A percentile compares a stretch with the other conserved stretches of the same genome.
Evolutionary conservation across 2,797 vertebrate species (phyloP).

Genomic region (Taeniopygia guttata): DNA sequence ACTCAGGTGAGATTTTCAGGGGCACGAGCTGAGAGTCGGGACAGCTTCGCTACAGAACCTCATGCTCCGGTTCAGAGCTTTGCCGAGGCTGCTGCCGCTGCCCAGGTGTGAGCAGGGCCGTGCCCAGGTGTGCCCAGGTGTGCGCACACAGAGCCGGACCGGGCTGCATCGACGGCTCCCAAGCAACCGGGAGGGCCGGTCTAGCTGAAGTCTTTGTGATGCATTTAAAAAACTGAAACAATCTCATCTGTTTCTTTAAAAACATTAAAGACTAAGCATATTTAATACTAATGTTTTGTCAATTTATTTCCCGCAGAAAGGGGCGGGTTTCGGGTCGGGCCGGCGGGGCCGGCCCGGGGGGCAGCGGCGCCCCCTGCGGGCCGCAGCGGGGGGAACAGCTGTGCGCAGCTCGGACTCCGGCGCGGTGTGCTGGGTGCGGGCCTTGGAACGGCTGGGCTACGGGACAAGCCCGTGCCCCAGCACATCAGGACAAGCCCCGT

Average conservation of each 20-base stretch:
- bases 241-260: not conserved
- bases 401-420: fast-evolving
- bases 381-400: fast-evolving
- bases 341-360: not conserved
- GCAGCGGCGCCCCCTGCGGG: not conserved
- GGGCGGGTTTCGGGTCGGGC: fast-evolving
- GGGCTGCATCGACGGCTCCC: not conserved
- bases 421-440: fast-evolving
- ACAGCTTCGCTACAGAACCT: too few species aligned
- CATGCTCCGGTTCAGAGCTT: too few species aligned
- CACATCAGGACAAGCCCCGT: not conserved
- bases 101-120: too few species aligned
- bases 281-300: fast-evolving
- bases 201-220: not conserved
- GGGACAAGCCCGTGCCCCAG: not conserved
- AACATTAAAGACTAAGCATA: not conserved
- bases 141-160: too few species aligned
- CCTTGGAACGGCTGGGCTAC: not conserved
- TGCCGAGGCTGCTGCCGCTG: too few species aligned
- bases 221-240: not conserved
- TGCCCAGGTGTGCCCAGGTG: too few species aligned
- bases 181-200: not conserved
- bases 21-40: not conserved
- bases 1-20: too few species aligned
- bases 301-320: too few species aligned